Evolutionary conservation across 2,113 vertebrate genomes (phyloP).

Genomic region (Pachyramphus minor): DNA sequence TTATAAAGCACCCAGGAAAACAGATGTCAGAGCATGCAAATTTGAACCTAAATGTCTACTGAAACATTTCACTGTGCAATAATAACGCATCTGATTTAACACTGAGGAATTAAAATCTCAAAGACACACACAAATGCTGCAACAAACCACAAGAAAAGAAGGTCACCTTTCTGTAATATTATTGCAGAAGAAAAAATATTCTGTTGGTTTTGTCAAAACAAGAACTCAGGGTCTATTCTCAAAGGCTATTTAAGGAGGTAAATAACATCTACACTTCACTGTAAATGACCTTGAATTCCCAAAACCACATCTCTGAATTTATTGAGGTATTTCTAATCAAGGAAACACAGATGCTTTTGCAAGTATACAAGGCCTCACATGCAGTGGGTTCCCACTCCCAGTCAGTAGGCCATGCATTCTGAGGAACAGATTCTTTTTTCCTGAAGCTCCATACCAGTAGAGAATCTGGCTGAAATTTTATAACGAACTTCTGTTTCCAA

Average conservation of each 20-base stretch:
- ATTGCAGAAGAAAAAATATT: neutral
- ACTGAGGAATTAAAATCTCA: neutral
- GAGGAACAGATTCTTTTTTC: neutral
- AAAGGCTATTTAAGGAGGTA: neutral
- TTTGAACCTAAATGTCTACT: neutral
- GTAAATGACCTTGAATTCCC: neutral
- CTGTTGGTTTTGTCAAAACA: neutral
- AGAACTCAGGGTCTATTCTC: neutral
- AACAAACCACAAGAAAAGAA: neutral
- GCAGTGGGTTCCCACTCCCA: neutral
- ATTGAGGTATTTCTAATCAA: neutral
- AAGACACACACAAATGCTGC: neutral
- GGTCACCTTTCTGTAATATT: neutral
- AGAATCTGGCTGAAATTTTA: neutral
- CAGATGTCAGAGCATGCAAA: conserved; percentile 37
- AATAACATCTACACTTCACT: neutral
- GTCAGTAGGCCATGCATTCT: neutral
- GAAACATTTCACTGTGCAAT: neutral
- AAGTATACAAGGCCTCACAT: neutral
- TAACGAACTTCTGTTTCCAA: neutral
- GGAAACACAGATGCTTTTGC: neutral
- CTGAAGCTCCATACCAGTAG: neutral
- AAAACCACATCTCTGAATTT: neutral
- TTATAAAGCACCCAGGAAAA: conserved; percentile 20
- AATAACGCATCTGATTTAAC: conserved; percentile 8